A percentile compares a stretch with the other conserved stretches of the same genome.
Evolutionary conservation across 2,113 vertebrate genomes (phyloP).

Genomic region (Pteronura brasiliensis): DNA sequence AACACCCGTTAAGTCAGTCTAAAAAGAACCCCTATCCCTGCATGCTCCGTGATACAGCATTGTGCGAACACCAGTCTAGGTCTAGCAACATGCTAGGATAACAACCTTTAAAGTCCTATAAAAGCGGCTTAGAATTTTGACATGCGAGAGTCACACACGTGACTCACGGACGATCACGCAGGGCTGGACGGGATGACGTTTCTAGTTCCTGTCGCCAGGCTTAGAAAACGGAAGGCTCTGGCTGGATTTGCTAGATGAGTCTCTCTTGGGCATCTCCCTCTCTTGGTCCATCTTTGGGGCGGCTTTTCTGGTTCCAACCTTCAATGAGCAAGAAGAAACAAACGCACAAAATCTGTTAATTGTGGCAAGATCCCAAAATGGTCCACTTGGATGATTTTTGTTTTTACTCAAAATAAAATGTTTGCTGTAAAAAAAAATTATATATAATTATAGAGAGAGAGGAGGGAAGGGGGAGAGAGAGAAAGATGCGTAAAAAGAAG

Average conservation of each 20-base stretch:
- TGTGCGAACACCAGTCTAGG: background rate
- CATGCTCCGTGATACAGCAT: background rate
- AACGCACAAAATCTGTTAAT: background rate
- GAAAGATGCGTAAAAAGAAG: background rate
- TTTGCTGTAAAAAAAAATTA: background rate
- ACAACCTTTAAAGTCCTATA: background rate
- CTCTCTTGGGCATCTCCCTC: slow-evolving; percentile 13
- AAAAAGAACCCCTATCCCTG: background rate
- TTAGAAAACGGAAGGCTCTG: slow-evolving; percentile 1
- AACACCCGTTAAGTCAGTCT: background rate
- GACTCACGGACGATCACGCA: background rate
- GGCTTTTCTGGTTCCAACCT: slow-evolving; percentile 59
- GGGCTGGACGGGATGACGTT: rapidly evolving
- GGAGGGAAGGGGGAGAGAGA: background rate
- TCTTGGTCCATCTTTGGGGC: slow-evolving; percentile 37
- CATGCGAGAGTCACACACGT: background rate
- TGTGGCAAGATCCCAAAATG: background rate
- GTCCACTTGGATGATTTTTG: background rate
- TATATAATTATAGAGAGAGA: background rate
- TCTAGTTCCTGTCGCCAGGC: slow-evolving; percentile 40
- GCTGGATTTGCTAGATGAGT: background rate
- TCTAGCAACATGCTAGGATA: background rate
- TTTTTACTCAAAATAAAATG: background rate
- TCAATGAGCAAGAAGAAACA: slow-evolving; percentile 35
- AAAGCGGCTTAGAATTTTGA: background rate